Base-by-base conservation (phyloP, 2,113 vertebrate genomes). In the Ailuropoda melanoleuca region DNA sequence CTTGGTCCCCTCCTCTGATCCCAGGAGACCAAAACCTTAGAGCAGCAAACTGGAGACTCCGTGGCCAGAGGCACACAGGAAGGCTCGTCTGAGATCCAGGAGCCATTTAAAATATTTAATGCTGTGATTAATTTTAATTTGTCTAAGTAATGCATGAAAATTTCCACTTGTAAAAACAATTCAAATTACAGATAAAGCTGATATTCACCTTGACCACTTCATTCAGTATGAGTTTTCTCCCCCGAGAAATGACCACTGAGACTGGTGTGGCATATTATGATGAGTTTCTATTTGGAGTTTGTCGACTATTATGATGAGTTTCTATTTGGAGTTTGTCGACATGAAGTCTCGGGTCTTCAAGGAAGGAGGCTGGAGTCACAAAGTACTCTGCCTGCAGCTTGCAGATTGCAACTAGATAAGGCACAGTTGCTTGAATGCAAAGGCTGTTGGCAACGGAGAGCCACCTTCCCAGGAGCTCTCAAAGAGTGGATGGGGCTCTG, bases 41-140 rank as follows among this genome's bases (percentile, higher is more conserved):
- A 31, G 39, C 8, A 55, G 26, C 88, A n/a, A 77, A 55, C 19
- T 48, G 75, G 31, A 93, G 37, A 66, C 29, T 43, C 15, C 34
- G 72, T 37, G 88, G 39, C 82, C 53, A 72, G 3, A 62, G 6
- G 39, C 64, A 19, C 55, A 91, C 15, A 66, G 29, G 58, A 85
- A 75, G 23, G 15, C 26, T 92, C 39, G 7, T 88, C 86, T 82
- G 37, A 90, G 58, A 62, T 23, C 62, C n/a, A 86, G 80, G 53
- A 93, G 64, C 24, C n/a, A n/a, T 72, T 88, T 72, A 86, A 94
- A 80, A 86, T 80, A 78, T 56, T 80, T 93, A 85, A 86, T 87
- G n/a, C 39, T 53, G 23, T 92, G 43, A 85, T 81, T 95, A n/a
- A 86, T 91, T 94, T 97, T 95, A 81, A 93, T 95, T 93, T 94